Base-by-base conservation (phyloP, 2,888 invertebrate species). In the Pachycephus smyrnensis region DNA sequence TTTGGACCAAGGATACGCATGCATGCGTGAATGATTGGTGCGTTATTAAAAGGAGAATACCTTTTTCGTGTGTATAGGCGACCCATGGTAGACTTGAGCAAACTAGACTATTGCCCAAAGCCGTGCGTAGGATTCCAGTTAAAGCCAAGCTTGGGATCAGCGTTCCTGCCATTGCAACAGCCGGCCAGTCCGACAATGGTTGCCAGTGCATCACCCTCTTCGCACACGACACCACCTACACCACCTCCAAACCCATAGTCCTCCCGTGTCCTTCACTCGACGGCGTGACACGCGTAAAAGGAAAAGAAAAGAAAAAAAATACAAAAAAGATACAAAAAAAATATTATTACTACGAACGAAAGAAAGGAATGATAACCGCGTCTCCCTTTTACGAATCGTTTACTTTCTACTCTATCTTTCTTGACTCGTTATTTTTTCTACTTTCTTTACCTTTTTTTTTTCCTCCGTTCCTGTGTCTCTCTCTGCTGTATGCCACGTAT, bases 131-230 rank as follows among this genome's bases (percentile, higher is more conserved):
- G 94, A 84, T 96, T 96, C 93, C 95, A 96, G 88, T 93, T 96
- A 92, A 95, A 95, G 88, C 96, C 96, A 79, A 96, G 96, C 89
- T 93, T 95, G 84, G 95, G 96, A 85, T 96, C 96, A 75, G 96
- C 96, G 87, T 97, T 97, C 93, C 95, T 96, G 92, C 95, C 96
- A 87, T 93, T 95, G 86, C 94, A 93, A 87, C 93, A 92, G 84
- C 87, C 88, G 82, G 89, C 91, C 80, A 90, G 89, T 84, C 87
- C 89, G 75, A 88, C 89, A 84, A 88, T 89, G 86, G 86, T 88
- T 81, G 84, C 86, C 77, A 89, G 84, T 86, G 86, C 87, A 83
- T 89, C 90, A 84, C 86, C 90, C 77, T 88, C 91, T 81, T 88
- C 90, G 81, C 90, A 89, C 84, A 88, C 89, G 82, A 90, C 90